These are phyloP conservation scores for Xenus cinereus DNA, from an alignment of 2,113 vertebrate species.

Conservation along the genomic window DNA sequence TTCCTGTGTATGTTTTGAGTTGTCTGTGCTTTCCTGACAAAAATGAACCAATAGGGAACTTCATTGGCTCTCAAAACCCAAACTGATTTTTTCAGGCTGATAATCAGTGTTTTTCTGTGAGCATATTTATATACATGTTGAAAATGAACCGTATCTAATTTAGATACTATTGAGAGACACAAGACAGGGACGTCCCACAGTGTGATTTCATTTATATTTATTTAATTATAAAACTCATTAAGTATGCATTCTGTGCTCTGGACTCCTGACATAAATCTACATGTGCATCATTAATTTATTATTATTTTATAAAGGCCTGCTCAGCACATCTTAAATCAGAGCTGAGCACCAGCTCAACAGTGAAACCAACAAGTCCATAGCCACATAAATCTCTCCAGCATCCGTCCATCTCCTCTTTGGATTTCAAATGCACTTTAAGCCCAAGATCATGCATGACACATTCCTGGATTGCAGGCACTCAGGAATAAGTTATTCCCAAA, in stretches of 20 bases:
- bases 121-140: not conserved
- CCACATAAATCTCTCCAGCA: not conserved
- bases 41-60: not conserved
- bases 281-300: not conserved
- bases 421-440: not conserved
- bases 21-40: constrained; percentile 35
- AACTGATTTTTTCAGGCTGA: constrained; percentile 52
- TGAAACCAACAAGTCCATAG: not conserved
- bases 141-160: not conserved
- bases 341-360: not conserved
- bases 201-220: not conserved
- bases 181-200: not conserved
- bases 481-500: not conserved
- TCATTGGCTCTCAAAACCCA: not conserved
- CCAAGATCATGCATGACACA: not conserved
- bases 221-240: not conserved
- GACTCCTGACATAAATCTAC: not conserved
- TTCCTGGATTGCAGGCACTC: not conserved
- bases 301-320: not conserved
- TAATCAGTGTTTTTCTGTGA: constrained; percentile 39
- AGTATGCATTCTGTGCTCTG: not conserved
- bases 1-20: constrained; percentile 54
- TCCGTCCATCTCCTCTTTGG: not conserved
- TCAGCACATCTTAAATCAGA: constrained; percentile 44
- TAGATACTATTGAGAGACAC: constrained; percentile 29